Conservation (phyloP, 2,888 invertebrate genomes). For the Thereva nobilitata region DNA sequence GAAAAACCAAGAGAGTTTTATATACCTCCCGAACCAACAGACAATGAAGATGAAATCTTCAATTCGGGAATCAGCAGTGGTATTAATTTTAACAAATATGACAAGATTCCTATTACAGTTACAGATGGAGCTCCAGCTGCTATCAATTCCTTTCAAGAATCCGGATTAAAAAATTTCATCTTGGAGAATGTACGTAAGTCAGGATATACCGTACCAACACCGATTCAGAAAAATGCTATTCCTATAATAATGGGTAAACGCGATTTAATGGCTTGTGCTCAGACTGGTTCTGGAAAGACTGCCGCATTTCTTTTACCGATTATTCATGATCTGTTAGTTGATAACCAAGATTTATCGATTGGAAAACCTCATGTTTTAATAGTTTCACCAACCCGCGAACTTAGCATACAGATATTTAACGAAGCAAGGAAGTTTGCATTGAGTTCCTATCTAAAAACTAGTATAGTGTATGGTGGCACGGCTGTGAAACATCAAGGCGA, state of each 20-base stretch:
- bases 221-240: conserved; percentile 90
- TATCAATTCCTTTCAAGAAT: conserved; percentile 71
- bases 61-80: conserved; percentile 73
- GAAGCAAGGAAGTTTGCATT: conserved; percentile 83
- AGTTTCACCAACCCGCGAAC: conserved; percentile 89
- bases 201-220: conserved; percentile 84
- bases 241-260: conserved; percentile 79
- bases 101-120: conserved; percentile 84
- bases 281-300: conserved; percentile 98
- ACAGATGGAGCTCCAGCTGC: conserved; percentile 68
- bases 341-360: conserved; percentile 61
- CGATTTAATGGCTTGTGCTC: conserved; percentile 97
- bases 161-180: conserved; percentile 70
- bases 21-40: conserved; percentile 74
- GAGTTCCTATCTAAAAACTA: conserved; percentile 73
- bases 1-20: conserved; percentile 69
- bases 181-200: conserved; percentile 79
- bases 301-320: conserved; percentile 94
- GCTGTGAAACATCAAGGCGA: conserved; percentile 74
- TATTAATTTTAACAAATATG: conserved; percentile 90
- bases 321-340: conserved; percentile 69
- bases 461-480: conserved; percentile 85
- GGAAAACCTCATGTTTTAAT: conserved; percentile 82
- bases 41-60: conserved; percentile 73
- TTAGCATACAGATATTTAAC: conserved; percentile 76